phyloP scores from a whole-genome alignment of 2,113 vertebrate genomes.

The Probosciger aterrimus region DNA sequence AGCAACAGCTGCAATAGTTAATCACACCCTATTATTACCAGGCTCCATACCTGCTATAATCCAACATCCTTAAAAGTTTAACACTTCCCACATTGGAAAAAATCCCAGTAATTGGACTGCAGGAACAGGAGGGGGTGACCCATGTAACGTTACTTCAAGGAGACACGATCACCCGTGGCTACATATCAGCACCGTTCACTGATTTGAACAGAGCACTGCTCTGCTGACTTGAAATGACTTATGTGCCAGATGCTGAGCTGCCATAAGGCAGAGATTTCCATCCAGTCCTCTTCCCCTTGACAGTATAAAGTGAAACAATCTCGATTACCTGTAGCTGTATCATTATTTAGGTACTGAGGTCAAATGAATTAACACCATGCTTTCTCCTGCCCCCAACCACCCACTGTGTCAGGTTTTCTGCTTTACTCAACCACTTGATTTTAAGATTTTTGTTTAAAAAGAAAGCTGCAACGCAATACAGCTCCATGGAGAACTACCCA shows the following conservation, averaged over 20 bases:
- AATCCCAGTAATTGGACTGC: not conserved
- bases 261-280: not conserved
- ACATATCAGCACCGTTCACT: rapidly evolving
- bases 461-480: not conserved
- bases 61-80: not conserved
- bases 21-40: not conserved
- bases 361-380: not conserved
- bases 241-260: not conserved
- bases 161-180: not conserved
- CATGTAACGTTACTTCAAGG: not conserved
- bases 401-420: not conserved
- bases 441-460: not conserved
- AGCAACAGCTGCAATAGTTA: constrained; percentile 85
- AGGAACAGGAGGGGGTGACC: not conserved
- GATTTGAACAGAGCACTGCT: not conserved
- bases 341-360: not conserved
- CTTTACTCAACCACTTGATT: not conserved
- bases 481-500: not conserved
- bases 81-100: not conserved
- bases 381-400: not conserved
- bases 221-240: not conserved
- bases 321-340: not conserved
- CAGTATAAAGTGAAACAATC: not conserved
- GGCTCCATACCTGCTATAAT: not conserved
- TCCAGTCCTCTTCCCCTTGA: not conserved